phyloP scores from a whole-genome alignment of 2,797 vertebrate species.

The Acipenser ruthenus region DNA sequence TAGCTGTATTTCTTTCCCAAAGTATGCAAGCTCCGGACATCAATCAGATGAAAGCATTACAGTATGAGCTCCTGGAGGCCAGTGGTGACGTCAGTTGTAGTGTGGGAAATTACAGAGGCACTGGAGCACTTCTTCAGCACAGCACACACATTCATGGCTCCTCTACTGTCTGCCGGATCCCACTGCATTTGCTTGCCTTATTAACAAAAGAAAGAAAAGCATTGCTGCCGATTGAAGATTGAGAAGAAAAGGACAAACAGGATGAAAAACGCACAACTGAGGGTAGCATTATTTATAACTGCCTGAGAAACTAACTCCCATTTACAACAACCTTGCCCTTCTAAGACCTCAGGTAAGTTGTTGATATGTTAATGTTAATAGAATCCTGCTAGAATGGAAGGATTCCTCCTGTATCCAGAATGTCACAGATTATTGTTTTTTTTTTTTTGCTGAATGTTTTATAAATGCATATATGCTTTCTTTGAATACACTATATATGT shows the following conservation, averaged over 20 bases:
- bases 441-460: neutral
- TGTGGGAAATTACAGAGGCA: constrained; percentile 50
- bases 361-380: neutral
- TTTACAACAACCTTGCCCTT: neutral
- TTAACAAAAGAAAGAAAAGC: constrained; percentile 5
- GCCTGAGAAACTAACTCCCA: neutral
- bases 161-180: constrained; percentile 11
- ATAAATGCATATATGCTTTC: neutral
- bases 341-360: neutral
- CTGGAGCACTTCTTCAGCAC: constrained; percentile 18
- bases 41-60: constrained; percentile 16
- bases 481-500: constrained; percentile 23
- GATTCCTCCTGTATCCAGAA: neutral
- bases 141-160: constrained; percentile 4
- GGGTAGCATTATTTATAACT: neutral
- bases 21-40: constrained; percentile 25
- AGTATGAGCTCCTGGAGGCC: constrained; percentile 20
- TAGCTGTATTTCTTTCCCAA: constrained; percentile 5
- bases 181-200: constrained; percentile 6
- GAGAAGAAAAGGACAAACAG: neutral
- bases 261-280: neutral
- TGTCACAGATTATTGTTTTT: neutral
- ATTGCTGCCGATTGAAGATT: neutral
- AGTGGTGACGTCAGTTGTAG: constrained; percentile 45
- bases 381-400: neutral